phyloP scores from a whole-genome alignment of 2,797 vertebrate genomes.

The Kryptolebias ocellatus region DNA sequence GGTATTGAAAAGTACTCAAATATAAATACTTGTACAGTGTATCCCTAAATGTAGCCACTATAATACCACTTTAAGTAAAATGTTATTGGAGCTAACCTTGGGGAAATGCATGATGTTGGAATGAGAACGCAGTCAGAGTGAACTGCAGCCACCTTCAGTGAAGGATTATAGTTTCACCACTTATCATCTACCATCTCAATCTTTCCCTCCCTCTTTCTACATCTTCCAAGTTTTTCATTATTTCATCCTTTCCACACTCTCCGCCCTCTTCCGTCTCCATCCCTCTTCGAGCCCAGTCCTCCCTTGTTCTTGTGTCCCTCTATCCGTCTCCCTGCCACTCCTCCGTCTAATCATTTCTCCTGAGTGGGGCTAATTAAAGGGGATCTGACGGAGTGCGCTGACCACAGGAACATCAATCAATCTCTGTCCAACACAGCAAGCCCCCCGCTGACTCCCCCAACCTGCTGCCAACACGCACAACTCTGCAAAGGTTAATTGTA shows the following conservation, averaged over 20 bases:
- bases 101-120: slow-evolving; percentile 28
- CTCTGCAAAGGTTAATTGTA: slow-evolving; percentile 84
- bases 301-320: slow-evolving; percentile 41
- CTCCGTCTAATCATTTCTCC: slow-evolving; percentile 68
- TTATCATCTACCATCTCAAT: slow-evolving; percentile 36
- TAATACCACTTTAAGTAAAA: slow-evolving; percentile 31
- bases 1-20: no score
- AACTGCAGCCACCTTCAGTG: slow-evolving; percentile 36
- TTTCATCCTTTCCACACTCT: slow-evolving; percentile 12
- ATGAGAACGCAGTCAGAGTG: slow-evolving; percentile 27
- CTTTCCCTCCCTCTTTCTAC: slow-evolving; percentile 10
- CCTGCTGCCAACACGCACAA: slow-evolving; percentile 65
- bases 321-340: slow-evolving; percentile 59
- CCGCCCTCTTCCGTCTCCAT: slow-evolving; percentile 13
- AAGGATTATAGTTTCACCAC: slow-evolving; percentile 45
- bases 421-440: slow-evolving; percentile 72
- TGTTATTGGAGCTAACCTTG: slow-evolving; percentile 49
- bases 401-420: slow-evolving; percentile 81
- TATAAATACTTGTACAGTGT: no score
- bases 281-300: slow-evolving; percentile 26
- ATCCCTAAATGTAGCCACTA: slow-evolving; percentile 8
- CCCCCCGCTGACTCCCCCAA: slow-evolving; percentile 64
- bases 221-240: slow-evolving; percentile 20
- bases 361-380: slow-evolving; percentile 81
- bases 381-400: slow-evolving; percentile 75